Base-by-base conservation (phyloP, 2,888 invertebrate species). In the Antheraea yamamai region DNA sequence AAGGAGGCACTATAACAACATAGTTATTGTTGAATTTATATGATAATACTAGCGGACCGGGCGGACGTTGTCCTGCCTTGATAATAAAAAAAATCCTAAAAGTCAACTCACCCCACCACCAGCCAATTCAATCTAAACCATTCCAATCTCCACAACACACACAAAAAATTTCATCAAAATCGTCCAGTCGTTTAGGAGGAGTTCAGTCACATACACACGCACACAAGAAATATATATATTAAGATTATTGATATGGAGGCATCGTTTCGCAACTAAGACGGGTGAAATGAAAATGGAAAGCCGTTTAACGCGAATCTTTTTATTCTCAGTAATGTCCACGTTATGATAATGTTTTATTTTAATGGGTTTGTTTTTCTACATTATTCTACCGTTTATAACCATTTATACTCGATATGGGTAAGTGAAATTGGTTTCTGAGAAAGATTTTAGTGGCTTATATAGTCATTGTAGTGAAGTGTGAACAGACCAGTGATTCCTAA, bases 311-410 rank as follows among this genome's bases (percentile, higher is more conserved):
- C 71, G 70, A 39, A 26, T 47, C 55, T 35, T 66, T 71, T 75
- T 75, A 75, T 61, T 51, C 47, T 72, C 72, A 12, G 35, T 47
- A 47, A 51, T 47, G 75, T 74, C 72, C 75, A 70, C 75, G 73
- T 78, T 78, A 78, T 76, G 77, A 10, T 78, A 77, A 78, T 76
- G 47, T 75, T 20, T 71, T 52, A 35, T 47, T 66, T 76, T 72
- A 77, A 78, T 78, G 74, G 71, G 51, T 61, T 47, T 76, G 76
- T 76, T 76, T 76, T 74, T 68, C 68, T 52, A 73, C 30, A n/a
- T 76, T 26, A 39, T 20, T 39, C 68, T n/a, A 70, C 39, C 70
- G n/a, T 70, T 70, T 39, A 39, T 39, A 39, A 39, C 47, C 12
- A 47, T 47, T 39, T 70, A 70, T 23, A 70, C 35, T 39, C 20